A percentile compares a stretch with the other conserved stretches of the same genome.
phyloP scores from a whole-genome alignment of 1,140 invertebrate species.

The Agrilus planipennis region DNA sequence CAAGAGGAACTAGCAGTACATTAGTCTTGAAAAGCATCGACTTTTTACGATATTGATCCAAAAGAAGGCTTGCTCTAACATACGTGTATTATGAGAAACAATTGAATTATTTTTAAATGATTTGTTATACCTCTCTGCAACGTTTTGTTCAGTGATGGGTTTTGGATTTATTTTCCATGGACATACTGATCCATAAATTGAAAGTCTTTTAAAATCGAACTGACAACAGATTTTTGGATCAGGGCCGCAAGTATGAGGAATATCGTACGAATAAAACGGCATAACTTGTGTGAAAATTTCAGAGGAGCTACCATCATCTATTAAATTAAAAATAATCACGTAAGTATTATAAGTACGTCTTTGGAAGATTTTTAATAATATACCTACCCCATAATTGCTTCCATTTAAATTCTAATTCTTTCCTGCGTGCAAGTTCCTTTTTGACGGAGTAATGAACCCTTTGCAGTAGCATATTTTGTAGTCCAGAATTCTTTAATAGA shows the following conservation, averaged over 20 bases:
- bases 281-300: conserved; percentile 95
- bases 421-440: conserved; percentile 72
- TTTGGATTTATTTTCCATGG: conserved; percentile 80
- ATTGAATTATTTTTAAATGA: conserved; percentile 9
- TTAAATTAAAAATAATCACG: conserved; percentile 17
- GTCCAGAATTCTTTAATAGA: conserved; percentile 70
- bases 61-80: conserved; percentile 60
- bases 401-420: conserved; percentile 88
- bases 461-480: conserved; percentile 85
- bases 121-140: conserved; percentile 72
- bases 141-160: conserved; percentile 71
- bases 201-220: conserved; percentile 92
- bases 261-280: conserved; percentile 98
- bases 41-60: conserved; percentile 97
- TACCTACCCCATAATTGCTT: conserved; percentile 82
- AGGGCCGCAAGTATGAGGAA: conserved; percentile 96
- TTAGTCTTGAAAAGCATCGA: conserved; percentile 85
- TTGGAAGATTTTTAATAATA: too few relatives aligned
- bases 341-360: too few relatives aligned
- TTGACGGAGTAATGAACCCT: conserved; percentile 93
- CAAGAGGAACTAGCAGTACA: conserved; percentile 79
- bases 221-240: conserved; percentile 96
- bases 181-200: conserved; percentile 69
- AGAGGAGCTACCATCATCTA: conserved; percentile 58
- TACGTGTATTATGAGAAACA: conserved; percentile 1